These are phyloP conservation scores for Agrilus biguttatus DNA, from an alignment of 2,888 invertebrate genomes.

Conservation along the genomic window DNA sequence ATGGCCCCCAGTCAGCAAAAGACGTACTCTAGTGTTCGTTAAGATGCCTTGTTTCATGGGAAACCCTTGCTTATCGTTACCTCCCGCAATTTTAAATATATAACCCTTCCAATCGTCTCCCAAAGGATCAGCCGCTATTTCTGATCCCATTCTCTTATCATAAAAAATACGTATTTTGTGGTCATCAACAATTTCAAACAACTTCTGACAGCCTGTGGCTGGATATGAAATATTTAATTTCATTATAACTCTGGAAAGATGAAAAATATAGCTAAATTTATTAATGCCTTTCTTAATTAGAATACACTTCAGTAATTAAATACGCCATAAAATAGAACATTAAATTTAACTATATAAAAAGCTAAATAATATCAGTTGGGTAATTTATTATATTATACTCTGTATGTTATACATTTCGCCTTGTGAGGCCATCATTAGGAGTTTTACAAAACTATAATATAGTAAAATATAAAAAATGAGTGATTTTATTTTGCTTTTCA, in stretches of 20 bases:
- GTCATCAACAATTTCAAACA: conserved; percentile 94
- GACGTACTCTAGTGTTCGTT: conserved; percentile 84
- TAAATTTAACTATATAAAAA: no score
- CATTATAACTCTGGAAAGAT: conserved; percentile 11
- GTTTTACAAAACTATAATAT: no score
- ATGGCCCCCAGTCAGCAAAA: conserved; percentile 84
- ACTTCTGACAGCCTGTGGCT: conserved; percentile 94
- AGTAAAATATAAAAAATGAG: no score
- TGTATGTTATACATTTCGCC: no score
- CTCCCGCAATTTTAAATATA: conserved; percentile 84
- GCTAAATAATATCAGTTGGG: no score
- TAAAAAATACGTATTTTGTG: conserved; percentile 92
- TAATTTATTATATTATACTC: no score
- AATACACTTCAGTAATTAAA: no score
- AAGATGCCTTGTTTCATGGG: conserved; percentile 99
- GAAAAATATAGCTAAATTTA: no score
- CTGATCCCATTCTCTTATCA: conserved; percentile 95
- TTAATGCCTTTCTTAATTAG: no score
- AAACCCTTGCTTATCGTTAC: conserved; percentile 99
- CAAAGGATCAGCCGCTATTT: conserved; percentile 81
- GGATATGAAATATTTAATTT: conserved; percentile 95
- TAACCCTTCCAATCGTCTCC: conserved; percentile 99
- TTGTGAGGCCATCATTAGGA: no score
- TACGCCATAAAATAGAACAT: no score
- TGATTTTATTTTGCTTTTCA: no score